These are phyloP conservation scores for Andricus quercusramuli DNA, from an alignment of 2,888 invertebrate genomes.

Conservation along the genomic window DNA sequence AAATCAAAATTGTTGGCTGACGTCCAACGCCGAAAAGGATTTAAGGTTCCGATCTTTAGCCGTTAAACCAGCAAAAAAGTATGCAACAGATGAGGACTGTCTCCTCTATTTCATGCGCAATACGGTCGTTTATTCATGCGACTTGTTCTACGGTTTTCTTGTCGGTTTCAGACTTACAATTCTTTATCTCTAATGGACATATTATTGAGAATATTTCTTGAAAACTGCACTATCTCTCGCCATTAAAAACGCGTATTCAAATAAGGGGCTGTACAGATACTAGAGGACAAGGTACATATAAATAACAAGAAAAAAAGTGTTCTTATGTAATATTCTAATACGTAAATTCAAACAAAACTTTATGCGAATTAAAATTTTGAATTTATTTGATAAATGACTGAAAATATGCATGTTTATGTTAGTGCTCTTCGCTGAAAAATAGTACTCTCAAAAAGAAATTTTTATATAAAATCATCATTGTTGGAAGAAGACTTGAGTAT, in stretches of 20 bases:
- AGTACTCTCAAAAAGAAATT: too few relatives aligned
- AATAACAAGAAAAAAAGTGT: too few relatives aligned
- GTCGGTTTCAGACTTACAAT: constrained; percentile 1
- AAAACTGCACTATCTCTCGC: not conserved
- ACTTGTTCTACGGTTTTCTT: constrained; percentile 9
- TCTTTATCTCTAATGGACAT: constrained; percentile 18
- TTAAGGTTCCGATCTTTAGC: constrained; percentile 63
- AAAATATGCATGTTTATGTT: too few relatives aligned
- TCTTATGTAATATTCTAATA: too few relatives aligned
- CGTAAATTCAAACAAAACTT: too few relatives aligned
- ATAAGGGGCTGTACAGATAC: not conserved
- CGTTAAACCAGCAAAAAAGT: constrained; percentile 52
- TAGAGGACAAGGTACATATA: not conserved
- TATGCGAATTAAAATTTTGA: too few relatives aligned
- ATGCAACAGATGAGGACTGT: constrained; percentile 56
- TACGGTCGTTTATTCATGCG: constrained; percentile 24
- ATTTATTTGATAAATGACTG: too few relatives aligned
- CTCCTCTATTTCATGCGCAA: constrained; percentile 37
- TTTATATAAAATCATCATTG: too few relatives aligned
- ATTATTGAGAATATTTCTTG: constrained; percentile 34
- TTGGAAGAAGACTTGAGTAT: too few relatives aligned
- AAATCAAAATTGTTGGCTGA: constrained; percentile 29
- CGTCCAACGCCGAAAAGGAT: constrained; percentile 64
- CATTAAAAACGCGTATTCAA: not conserved
- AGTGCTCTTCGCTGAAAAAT: too few relatives aligned